Evolutionary conservation across 2,888 invertebrate species (phyloP).

Genomic region (Diarsia brunnea): DNA sequence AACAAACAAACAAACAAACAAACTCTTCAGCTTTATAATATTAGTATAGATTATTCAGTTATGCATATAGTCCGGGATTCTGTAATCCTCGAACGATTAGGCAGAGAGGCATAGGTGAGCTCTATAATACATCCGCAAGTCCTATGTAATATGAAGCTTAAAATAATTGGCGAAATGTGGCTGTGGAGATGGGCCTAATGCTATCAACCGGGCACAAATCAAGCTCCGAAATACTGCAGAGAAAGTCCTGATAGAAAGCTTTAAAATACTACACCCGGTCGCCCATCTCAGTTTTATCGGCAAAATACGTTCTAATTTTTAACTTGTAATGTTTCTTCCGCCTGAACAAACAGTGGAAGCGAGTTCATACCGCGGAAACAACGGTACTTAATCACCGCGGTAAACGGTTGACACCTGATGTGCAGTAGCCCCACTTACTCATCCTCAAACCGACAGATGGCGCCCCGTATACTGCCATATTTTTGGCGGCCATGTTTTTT

Average conservation of each 20-base stretch:
- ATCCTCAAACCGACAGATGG: conserved; percentile 33
- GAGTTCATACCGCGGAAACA: conserved; percentile 9
- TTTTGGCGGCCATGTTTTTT: conserved; percentile 1
- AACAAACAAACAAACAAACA: too few species aligned
- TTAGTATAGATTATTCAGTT: too few species aligned
- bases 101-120: neutral
- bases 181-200: neutral
- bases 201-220: neutral
- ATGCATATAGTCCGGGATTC: neutral
- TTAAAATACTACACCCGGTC: neutral
- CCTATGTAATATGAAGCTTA: neutral
- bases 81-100: neutral
- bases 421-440: conserved; percentile 37
- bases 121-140: neutral
- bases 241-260: neutral
- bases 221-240: neutral
- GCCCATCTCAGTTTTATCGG: neutral
- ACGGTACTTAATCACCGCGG: conserved; percentile 37
- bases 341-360: neutral
- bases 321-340: neutral
- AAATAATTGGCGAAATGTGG: neutral
- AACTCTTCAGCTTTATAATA: too few species aligned
- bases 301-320: neutral
- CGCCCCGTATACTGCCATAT: conserved; percentile 22
- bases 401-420: conserved; percentile 39